Base-by-base conservation (phyloP, 1,140 invertebrate species). In the Drosophila tropicalis region DNA sequence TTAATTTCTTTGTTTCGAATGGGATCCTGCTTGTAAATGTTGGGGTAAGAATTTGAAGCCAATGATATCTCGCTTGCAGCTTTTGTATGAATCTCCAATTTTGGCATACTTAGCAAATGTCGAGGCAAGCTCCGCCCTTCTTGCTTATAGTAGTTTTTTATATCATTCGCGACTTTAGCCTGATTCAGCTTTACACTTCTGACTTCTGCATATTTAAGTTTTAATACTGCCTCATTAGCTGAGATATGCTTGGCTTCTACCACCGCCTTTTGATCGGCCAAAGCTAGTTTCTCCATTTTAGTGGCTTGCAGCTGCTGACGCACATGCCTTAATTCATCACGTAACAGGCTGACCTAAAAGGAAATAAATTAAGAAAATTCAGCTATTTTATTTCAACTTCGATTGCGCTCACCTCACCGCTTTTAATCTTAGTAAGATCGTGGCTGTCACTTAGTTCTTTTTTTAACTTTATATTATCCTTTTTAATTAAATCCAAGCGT, bases 281-380 rank as follows among this genome's bases (percentile, higher is more conserved):
- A 41, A 4, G 76, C 62, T 0, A 91, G 68, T 25, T 89, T 91
- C 19, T 91, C 90, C 69, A 90, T 79, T 64, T 90, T 90, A 36
- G 75, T 81, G 29, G 61, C 76, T 47, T 91, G 79, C 17, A 90
- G 72, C 54, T 91, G 74, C 41, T 90, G 82, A 10, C 83, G 78
- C 5, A 85, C 34, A 44, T 91, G 84, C 13, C 72, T 86, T 10
- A 91, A 47, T 44, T 91, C 87, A 65, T 90, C 82, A 4, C 90
- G 87, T 1, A 91, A 68, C n/a, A 91, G 29, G n/a, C 67, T 70
- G 1, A 78, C 72, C 87, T 90, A 17, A 19, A 39, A 64, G 3
- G 36, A 9, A 56, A 0, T 54, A 22, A n/a, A 6, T 34, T 55
- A 34, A 36, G 64, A 36, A 9, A 36, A 9, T 36, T 13, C 1